Evolutionary conservation across 1,140 invertebrate species (phyloP).

Genomic region (Diorhabda carinulata): DNA sequence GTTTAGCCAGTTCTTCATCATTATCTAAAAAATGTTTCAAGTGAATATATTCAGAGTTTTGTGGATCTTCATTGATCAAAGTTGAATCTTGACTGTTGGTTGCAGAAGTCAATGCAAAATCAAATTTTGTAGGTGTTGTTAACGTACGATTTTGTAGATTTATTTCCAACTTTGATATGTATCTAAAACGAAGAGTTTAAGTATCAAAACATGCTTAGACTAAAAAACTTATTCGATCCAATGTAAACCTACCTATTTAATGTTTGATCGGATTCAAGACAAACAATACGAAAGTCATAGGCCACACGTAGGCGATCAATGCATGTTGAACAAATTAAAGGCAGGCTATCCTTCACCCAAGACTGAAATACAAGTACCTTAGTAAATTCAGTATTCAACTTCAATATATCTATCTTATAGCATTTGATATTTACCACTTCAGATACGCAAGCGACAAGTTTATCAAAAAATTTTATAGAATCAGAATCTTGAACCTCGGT

Average conservation of each 20-base stretch:
- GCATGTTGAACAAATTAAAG: constrained; percentile 39
- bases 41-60: constrained; percentile 41
- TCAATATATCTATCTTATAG: not conserved
- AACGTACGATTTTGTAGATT: constrained; percentile 17
- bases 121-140: constrained; percentile 32
- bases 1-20: constrained; percentile 36
- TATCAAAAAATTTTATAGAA: constrained; percentile 40
- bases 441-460: constrained; percentile 40
- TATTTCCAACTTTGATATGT: constrained; percentile 6
- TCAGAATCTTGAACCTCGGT: constrained; percentile 38
- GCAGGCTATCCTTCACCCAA: constrained; percentile 37
- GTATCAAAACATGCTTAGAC: not conserved
- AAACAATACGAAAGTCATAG: constrained; percentile 40
- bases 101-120: constrained; percentile 25
- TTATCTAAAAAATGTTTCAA: constrained; percentile 44
- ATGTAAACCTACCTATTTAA: constrained; percentile 27
- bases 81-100: constrained; percentile 19
- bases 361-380: constrained; percentile 28
- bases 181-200: not conserved
- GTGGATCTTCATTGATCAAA: constrained; percentile 32
- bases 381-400: too few species aligned
- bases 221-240: not conserved
- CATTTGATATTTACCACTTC: constrained; percentile 37
- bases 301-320: constrained; percentile 37
- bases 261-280: constrained; percentile 38